Conservation (phyloP, 2,113 vertebrate species). For the Maccullochella peelii region DNA sequence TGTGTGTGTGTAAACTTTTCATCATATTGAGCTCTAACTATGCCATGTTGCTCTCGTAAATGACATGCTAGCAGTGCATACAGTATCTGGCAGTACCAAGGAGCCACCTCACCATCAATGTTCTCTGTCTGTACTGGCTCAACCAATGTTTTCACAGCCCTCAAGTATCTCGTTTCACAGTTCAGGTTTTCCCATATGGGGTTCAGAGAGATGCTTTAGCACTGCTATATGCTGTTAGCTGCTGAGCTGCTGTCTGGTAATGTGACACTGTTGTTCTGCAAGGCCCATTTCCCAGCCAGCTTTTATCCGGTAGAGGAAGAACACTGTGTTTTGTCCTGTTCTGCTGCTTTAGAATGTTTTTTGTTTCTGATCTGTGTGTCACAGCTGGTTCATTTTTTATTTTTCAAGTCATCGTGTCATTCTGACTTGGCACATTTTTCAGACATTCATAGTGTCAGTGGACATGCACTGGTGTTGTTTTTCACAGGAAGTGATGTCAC, state of each 20-base stretch:
- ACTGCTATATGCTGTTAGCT: slow-evolving; percentile 53
- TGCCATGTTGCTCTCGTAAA: slow-evolving; percentile 12
- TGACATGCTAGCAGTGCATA: neutral
- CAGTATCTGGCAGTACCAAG: neutral
- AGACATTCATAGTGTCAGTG: slow-evolving; percentile 42
- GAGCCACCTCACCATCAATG: slow-evolving; percentile 6
- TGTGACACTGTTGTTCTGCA: slow-evolving; percentile 58
- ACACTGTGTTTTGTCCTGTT: slow-evolving; percentile 48
- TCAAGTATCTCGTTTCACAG: slow-evolving; percentile 56
- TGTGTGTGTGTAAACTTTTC: slow-evolving; percentile 9
- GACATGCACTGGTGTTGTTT: slow-evolving; percentile 52
- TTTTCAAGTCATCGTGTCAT: slow-evolving; percentile 12
- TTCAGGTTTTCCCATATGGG: slow-evolving; percentile 56
- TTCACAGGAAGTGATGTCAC: slow-evolving; percentile 81
- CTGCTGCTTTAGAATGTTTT: slow-evolving; percentile 12
- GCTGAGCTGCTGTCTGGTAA: slow-evolving; percentile 57
- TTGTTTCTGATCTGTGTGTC: neutral
- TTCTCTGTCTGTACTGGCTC: slow-evolving; percentile 38
- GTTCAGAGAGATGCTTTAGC: slow-evolving; percentile 50
- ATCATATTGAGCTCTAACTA: slow-evolving; percentile 8
- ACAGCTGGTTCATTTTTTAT: slow-evolving; percentile 5
- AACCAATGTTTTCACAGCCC: slow-evolving; percentile 41
- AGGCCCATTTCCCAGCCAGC: slow-evolving; percentile 29
- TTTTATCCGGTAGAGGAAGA: slow-evolving; percentile 45
- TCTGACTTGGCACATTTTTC: slow-evolving; percentile 53